Conservation (phyloP, 2,888 invertebrate genomes). For the Corythucha ciliata region DNA sequence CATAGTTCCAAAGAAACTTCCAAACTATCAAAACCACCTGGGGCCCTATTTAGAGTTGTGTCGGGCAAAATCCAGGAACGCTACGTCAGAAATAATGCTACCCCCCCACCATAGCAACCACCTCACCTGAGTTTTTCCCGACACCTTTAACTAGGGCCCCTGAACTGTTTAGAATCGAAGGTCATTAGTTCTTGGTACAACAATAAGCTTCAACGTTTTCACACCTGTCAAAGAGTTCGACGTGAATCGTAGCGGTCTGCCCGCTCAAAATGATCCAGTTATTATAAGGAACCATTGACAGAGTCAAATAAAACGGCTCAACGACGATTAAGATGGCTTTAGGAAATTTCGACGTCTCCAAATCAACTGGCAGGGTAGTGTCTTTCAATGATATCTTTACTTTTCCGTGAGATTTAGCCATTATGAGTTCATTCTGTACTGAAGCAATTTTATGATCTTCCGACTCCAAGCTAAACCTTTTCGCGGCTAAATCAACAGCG, state of each 20-base stretch:
- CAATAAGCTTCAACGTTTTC: too few species aligned
- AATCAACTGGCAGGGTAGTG: conserved; percentile 51
- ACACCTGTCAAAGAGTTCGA: conserved; percentile 54
- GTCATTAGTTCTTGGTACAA: too few species aligned
- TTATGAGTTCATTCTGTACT: conserved; percentile 18
- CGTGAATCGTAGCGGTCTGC: conserved; percentile 57
- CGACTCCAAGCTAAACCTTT: conserved; percentile 22
- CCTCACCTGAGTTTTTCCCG: too few species aligned
- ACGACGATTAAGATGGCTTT: conserved; percentile 60
- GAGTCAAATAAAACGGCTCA: conserved; percentile 53
- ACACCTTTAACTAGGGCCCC: too few species aligned
- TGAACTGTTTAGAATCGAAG: too few species aligned
- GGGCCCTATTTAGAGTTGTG: too few species aligned
- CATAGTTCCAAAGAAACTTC: too few species aligned
- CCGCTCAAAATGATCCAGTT: conserved; percentile 66
- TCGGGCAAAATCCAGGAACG: too few species aligned
- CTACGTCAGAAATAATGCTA: too few species aligned
- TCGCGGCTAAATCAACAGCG: conserved; percentile 19
- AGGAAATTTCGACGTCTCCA: conserved; percentile 49
- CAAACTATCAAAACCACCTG: too few species aligned
- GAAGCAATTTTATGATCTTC: conserved; percentile 23
- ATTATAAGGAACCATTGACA: conserved; percentile 59
- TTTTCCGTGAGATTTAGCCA: conserved; percentile 46
- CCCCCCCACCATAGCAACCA: too few species aligned
- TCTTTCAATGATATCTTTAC: conserved; percentile 54